Evolutionary conservation across 2,888 invertebrate species (phyloP).

Genomic region (Monochamus alternatus): DNA sequence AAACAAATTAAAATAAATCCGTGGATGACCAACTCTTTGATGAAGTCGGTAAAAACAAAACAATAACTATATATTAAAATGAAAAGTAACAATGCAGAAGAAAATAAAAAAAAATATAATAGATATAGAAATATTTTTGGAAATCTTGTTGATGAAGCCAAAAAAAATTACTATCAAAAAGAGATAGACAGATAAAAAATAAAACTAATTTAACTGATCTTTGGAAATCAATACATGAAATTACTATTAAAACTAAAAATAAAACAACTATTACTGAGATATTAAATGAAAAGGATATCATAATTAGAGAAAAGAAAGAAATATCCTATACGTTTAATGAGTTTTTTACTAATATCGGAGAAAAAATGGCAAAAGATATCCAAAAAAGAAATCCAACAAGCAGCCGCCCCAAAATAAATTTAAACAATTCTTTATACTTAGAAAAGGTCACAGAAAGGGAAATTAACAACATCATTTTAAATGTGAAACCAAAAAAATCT

Average conservation of each 20-base stretch:
- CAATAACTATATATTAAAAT: not conserved
- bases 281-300: not conserved
- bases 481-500: not conserved
- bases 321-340: not conserved
- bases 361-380: not conserved
- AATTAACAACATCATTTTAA: not conserved
- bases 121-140: not conserved
- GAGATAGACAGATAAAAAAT: not conserved
- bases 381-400: not conserved
- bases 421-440: not conserved
- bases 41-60: not conserved
- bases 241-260: not conserved
- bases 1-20: not conserved
- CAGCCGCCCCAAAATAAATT: not conserved
- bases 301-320: too few species aligned
- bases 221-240: not conserved
- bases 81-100: not conserved
- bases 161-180: not conserved
- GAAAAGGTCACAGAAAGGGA: not conserved
- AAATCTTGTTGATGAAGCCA: not conserved
- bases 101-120: not conserved
- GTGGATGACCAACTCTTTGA: not conserved
- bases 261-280: not conserved
- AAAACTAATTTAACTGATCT: not conserved
- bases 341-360: not conserved